Evolutionary conservation across 2,888 invertebrate genomes (phyloP), one percentile per base, ranked within the genome.

Genomic region (Unio pictorum): DNA sequence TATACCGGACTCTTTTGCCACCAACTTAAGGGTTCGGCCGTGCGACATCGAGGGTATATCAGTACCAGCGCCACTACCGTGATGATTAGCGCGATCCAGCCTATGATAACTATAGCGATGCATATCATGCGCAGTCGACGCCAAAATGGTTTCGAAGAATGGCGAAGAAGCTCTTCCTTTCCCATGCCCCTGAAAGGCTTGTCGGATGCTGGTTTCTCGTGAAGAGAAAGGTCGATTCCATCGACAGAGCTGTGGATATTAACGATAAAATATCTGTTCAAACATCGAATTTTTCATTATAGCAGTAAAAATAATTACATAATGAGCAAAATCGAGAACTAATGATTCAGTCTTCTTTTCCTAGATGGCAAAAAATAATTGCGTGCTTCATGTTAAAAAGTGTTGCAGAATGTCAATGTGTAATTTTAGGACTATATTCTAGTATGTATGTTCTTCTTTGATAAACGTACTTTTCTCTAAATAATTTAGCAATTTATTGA

Each of bases 161-260:
- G 83, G 23, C 76, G 75, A 7, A 89, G 75, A 3, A 89, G 81
- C 56, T 89, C 88, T 56, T 89, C 89, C 71, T 88, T 89, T 34
- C 86, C 85, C 89, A 89, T 89, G 7, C 88, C 89, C 15, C 86
- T 76, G 75, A 81, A 84, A 6, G 83, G 83, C 56, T 66, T 63
- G 28, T 60, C 62, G 5, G 74, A 69, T 20, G 72, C 61, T 23
- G 61, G 62, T n/a, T 60, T 26, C 58, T 55, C 55, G 15, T 34
- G 68, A 4, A 54, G 54, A 1, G 66, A 54, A 26, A 72, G 45
- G 17, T 70, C 68, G 3, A 72, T 70, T 3, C 76, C 76, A 61
- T 64, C 67, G 4, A 68, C 20, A n/a, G 59, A 23, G 55, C 76
- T 76, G 54, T 45, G 45, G 45, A 45, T 45, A 45, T 45, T 45